Percentiles rank a stretch among this genome's conserved stretches.
Conservation (phyloP, 2,888 invertebrate species). For the Leptinotarsa peninsularis region DNA sequence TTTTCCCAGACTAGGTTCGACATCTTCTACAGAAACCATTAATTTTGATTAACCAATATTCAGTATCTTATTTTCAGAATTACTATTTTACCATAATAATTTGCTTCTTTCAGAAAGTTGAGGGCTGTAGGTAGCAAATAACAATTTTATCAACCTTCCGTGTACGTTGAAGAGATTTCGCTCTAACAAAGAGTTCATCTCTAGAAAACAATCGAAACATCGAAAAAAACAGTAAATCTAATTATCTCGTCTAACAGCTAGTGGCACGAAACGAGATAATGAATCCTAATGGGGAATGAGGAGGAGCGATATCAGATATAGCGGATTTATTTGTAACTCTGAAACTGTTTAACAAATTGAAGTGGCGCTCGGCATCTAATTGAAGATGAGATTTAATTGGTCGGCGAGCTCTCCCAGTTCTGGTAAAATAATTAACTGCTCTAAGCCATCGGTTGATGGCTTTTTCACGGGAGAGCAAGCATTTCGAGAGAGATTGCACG, state of each 20-base stretch:
- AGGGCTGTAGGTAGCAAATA: too few relatives aligned
- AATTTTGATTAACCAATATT: too few relatives aligned
- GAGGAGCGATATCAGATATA: neutral
- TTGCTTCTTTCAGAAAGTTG: too few relatives aligned
- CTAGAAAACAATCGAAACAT: neutral
- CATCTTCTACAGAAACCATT: too few relatives aligned
- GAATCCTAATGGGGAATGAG: neutral
- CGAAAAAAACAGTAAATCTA: neutral
- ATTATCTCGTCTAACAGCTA: neutral
- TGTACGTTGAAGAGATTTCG: too few relatives aligned
- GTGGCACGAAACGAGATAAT: neutral
- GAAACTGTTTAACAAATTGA: constrained; percentile 5
- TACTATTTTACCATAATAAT: too few relatives aligned
- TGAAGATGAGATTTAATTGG: constrained; percentile 13
- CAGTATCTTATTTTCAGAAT: too few relatives aligned
- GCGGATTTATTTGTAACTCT: constrained; percentile 1
- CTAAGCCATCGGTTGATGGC: constrained; percentile 3
- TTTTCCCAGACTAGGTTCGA: too few relatives aligned
- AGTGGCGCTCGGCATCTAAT: constrained; percentile 6
- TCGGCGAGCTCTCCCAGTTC: neutral
- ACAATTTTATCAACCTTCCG: too few relatives aligned
- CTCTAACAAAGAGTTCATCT: neutral
- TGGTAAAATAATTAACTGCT: neutral
- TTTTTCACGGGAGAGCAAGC: constrained; percentile 1
- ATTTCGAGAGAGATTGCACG: neutral